Percentiles rank a stretch among this genome's conserved stretches.
phyloP scores from a whole-genome alignment of 1,140 invertebrate genomes.

The Epicauta chinensis region DNA sequence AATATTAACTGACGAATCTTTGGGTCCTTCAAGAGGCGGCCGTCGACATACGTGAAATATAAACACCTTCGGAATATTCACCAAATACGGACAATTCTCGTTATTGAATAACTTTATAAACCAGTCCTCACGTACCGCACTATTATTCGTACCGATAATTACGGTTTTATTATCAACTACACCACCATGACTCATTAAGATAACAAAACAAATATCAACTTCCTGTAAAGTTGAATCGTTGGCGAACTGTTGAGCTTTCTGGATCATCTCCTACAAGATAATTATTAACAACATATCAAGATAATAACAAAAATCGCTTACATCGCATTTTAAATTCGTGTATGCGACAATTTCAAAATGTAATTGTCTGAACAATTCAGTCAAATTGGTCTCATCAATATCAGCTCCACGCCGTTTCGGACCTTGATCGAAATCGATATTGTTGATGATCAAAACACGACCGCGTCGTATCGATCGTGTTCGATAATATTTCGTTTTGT shows the following conservation, averaged over 20 bases:
- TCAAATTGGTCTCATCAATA: constrained; percentile 46
- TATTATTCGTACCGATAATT: constrained; percentile 43
- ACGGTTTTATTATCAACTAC: constrained; percentile 28
- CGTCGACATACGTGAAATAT: constrained; percentile 52
- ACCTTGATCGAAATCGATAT: constrained; percentile 42
- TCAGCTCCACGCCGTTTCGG: constrained; percentile 42
- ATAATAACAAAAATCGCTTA: too few relatives aligned
- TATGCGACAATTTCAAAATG: constrained; percentile 45
- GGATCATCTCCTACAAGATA: constrained; percentile 41
- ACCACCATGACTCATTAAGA: constrained; percentile 52
- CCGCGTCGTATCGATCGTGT: constrained; percentile 50
- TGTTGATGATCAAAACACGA: constrained; percentile 51
- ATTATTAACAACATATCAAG: too few relatives aligned
- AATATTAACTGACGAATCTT: background rate
- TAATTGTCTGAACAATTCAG: constrained; percentile 46
- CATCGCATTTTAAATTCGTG: background rate
- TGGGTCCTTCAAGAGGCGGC: background rate
- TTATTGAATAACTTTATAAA: constrained; percentile 56
- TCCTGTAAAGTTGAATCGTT: constrained; percentile 27
- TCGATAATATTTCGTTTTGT: constrained; percentile 35
- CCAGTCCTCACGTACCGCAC: constrained; percentile 40
- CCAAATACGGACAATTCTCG: constrained; percentile 50
- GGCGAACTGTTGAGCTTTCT: constrained; percentile 39
- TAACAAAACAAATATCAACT: constrained; percentile 51
- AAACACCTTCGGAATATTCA: constrained; percentile 67